These are phyloP conservation scores for Sebastes hopkinsi DNA, from an alignment of 2,797 vertebrate genomes.

Conservation along the genomic window DNA sequence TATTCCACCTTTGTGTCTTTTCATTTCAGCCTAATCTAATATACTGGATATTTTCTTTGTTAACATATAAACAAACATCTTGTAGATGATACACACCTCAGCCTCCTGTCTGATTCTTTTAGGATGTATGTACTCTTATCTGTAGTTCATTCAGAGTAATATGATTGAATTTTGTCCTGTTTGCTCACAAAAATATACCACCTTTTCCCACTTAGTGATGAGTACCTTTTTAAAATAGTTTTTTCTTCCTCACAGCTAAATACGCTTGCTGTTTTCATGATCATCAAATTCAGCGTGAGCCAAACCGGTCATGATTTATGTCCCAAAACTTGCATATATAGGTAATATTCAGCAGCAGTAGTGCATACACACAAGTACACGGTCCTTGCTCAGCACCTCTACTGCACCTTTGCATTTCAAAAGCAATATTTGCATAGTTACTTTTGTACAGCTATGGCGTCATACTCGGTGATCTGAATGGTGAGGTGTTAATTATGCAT, in stretches of 20 bases:
- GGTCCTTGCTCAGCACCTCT: slow-evolving; percentile 11
- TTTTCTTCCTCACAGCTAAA: background rate
- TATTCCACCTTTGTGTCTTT: accelerated
- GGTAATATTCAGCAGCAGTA: background rate
- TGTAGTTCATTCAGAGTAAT: background rate
- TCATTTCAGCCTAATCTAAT: background rate
- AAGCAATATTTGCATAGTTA: slow-evolving; percentile 44
- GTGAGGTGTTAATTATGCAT: slow-evolving; percentile 63
- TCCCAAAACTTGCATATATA: background rate
- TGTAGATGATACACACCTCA: background rate
- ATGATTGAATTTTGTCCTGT: background rate
- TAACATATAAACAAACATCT: background rate
- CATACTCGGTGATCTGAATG: slow-evolving; percentile 17
- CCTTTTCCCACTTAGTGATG: background rate
- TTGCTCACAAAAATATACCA: background rate
- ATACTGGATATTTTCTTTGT: background rate
- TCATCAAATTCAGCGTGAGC: slow-evolving; percentile 4
- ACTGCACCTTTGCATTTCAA: slow-evolving; percentile 41
- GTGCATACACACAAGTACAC: background rate
- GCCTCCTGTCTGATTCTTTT: background rate
- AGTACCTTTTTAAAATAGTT: background rate
- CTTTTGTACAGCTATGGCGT: slow-evolving; percentile 22
- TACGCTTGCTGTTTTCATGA: background rate
- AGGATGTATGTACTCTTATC: background rate
- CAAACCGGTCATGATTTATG: background rate